phyloP scores from a whole-genome alignment of 2,113 vertebrate species.

The Chiloscyllium plagiosum region DNA sequence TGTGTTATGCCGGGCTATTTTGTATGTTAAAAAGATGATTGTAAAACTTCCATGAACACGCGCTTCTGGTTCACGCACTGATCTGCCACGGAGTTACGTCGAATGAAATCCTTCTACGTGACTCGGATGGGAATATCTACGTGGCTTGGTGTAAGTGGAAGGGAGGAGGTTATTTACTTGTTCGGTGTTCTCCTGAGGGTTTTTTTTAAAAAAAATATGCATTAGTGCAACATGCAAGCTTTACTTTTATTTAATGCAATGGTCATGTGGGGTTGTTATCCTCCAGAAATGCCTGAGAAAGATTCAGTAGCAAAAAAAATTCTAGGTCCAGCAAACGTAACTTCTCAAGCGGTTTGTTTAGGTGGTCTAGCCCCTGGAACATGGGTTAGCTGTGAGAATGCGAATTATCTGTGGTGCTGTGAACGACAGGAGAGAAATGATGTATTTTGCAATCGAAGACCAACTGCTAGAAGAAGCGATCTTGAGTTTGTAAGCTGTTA shows the following conservation, averaged over 20 bases:
- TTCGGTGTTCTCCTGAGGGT: background rate
- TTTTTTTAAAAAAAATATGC: background rate
- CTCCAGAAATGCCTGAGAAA: background rate
- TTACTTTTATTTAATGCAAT: background rate
- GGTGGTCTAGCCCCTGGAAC: too few species aligned
- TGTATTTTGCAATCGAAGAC: background rate
- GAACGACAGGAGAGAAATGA: background rate
- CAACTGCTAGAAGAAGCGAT: background rate
- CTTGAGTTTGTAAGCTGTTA: background rate
- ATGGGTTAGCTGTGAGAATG: too few species aligned
- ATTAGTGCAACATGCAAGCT: background rate
- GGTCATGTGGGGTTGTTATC: background rate
- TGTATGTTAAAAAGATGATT: background rate
- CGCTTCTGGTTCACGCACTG: background rate
- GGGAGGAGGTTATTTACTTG: background rate
- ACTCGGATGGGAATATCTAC: background rate
- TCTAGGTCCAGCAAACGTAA: background rate
- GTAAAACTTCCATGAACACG: slow-evolving; percentile 4
- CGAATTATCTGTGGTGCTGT: background rate
- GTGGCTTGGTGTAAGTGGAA: background rate
- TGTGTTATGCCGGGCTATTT: background rate
- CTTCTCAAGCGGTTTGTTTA: background rate
- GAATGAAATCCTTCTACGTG: slow-evolving; percentile 5
- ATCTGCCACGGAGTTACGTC: background rate
- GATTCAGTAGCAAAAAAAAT: background rate